Evolutionary conservation across 1,140 invertebrate genomes (phyloP).

Genomic region (Temnothorax longispinosus): DNA sequence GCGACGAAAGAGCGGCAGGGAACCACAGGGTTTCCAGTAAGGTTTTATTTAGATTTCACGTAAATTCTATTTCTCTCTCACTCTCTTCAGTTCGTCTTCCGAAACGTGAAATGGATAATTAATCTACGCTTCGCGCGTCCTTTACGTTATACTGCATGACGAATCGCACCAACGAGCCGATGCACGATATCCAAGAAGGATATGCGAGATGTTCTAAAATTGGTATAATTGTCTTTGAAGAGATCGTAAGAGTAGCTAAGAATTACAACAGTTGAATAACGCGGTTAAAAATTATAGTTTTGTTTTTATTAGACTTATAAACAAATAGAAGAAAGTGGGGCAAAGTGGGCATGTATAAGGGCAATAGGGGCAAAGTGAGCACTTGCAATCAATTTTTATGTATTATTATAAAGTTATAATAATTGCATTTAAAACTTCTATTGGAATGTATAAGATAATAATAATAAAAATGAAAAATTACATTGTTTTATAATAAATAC

Average conservation of each 20-base stretch:
- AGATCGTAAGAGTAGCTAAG: not conserved
- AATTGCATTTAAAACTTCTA: no score
- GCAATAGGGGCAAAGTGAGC: no score
- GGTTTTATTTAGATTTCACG: conserved; percentile 79
- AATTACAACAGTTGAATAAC: not conserved
- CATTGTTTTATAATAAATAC: no score
- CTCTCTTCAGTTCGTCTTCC: conserved; percentile 38
- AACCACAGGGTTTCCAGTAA: conserved; percentile 77
- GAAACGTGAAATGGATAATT: conserved; percentile 75
- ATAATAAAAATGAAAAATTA: no score
- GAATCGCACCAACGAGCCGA: not conserved
- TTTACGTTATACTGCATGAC: not conserved
- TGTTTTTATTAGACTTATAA: no score
- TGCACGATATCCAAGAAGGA: not conserved
- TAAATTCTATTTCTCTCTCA: conserved; percentile 39
- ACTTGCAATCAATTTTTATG: no score
- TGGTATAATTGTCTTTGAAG: not conserved
- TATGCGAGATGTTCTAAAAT: not conserved
- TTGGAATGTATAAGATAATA: no score
- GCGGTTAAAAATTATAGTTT: not conserved
- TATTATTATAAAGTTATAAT: no score
- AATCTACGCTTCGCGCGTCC: conserved; percentile 9
- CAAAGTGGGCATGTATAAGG: no score
- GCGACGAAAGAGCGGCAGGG: conserved; percentile 35
- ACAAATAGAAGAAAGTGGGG: no score